Conservation (phyloP, 2,797 vertebrate species). For the Oreonectes daqikongensis region DNA sequence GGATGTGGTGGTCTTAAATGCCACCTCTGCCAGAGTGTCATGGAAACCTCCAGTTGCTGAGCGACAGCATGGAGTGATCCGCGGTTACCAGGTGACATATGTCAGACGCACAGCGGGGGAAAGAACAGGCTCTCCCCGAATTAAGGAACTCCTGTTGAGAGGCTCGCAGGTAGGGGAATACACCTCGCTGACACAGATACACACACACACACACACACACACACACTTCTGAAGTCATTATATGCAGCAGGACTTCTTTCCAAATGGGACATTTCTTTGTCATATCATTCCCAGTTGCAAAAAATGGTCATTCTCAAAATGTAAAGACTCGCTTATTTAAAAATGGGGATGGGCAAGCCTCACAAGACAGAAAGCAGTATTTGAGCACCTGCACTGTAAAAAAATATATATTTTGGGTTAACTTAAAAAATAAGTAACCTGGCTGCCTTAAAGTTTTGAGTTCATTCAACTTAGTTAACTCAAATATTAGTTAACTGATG, state of each 20-base stretch:
- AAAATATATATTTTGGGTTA: no score
- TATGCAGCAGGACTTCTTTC: background rate
- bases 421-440: no score
- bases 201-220: no score
- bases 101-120: constrained; percentile 68
- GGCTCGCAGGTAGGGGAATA: constrained; percentile 40
- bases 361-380: no score
- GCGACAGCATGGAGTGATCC: constrained; percentile 91
- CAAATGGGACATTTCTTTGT: background rate
- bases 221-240: constrained; percentile 1
- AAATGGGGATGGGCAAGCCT: no score
- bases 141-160: constrained; percentile 86
- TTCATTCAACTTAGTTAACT: no score
- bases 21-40: constrained; percentile 90
- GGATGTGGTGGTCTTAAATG: constrained; percentile 94
- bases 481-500: no score
- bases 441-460: no score
- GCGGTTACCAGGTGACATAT: constrained; percentile 96
- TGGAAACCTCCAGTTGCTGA: constrained; percentile 91
- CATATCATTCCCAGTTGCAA: background rate
- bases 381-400: no score
- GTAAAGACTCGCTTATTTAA: no score
- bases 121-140: constrained; percentile 71
- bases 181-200: constrained; percentile 19
- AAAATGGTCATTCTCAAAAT: background rate